phyloP scores from a whole-genome alignment of 2,113 vertebrate genomes.

The Ctenodactylus gundi region DNA sequence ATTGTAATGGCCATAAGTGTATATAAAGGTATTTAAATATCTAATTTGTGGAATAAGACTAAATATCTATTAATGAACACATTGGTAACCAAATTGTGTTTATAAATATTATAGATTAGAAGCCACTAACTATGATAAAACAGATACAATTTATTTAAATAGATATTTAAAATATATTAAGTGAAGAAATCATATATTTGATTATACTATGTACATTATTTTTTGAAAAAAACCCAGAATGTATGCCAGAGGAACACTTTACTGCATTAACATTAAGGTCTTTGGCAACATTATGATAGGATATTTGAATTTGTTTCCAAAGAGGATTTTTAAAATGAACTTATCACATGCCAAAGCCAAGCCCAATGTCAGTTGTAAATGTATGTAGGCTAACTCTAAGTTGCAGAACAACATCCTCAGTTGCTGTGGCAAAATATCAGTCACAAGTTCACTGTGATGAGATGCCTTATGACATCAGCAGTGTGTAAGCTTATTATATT shows the following conservation, averaged over 20 bases:
- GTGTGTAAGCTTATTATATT: background rate
- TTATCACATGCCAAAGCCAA: background rate
- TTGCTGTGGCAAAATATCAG: background rate
- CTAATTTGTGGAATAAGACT: background rate
- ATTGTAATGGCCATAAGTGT: background rate
- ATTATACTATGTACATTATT: background rate
- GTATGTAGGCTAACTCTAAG: background rate
- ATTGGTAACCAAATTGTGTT: background rate
- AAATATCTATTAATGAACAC: background rate
- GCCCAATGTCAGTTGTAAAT: background rate
- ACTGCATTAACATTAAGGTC: background rate
- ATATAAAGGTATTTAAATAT: slow-evolving; percentile 14
- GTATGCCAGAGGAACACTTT: background rate
- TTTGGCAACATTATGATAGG: background rate
- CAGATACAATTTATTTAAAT: background rate
- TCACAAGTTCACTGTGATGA: background rate
- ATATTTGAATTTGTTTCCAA: background rate
- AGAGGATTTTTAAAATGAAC: slow-evolving; percentile 1
- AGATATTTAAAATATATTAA: slow-evolving; percentile 3
- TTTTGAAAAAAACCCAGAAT: background rate
- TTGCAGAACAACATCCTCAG: background rate
- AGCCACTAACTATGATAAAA: background rate
- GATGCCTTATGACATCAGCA: background rate
- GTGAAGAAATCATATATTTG: slow-evolving; percentile 13
- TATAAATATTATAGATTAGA: background rate